These are phyloP conservation scores for Neoniphon sammara DNA, from an alignment of 2,797 vertebrate species.

Conservation along the genomic window DNA sequence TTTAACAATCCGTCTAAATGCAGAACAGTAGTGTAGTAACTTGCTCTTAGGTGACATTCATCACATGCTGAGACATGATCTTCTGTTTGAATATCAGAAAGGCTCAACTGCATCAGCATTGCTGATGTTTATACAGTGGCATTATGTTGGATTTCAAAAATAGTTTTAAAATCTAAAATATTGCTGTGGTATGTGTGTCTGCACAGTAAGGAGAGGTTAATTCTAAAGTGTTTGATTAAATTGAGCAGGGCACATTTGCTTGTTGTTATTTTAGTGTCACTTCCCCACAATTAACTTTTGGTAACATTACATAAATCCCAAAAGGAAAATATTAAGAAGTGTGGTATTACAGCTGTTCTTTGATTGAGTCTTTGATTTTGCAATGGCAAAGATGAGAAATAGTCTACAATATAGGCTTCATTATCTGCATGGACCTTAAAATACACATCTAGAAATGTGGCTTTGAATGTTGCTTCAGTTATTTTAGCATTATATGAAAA, in stretches of 20 bases:
- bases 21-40: constrained; percentile 39
- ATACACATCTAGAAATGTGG: no score
- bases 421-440: no score
- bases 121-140: constrained; percentile 53
- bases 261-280: background rate
- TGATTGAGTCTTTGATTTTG: background rate
- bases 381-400: no score
- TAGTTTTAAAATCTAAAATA: constrained; percentile 12
- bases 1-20: constrained; percentile 35
- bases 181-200: background rate
- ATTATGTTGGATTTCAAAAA: constrained; percentile 33
- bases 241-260: background rate
- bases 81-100: constrained; percentile 63
- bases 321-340: background rate
- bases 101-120: constrained; percentile 56
- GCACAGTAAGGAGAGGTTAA: background rate
- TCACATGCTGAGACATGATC: constrained; percentile 62
- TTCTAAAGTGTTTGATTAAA: no score
- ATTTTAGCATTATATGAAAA: no score
- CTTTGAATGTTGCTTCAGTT: no score
- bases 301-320: background rate
- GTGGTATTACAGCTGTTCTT: background rate
- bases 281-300: background rate
- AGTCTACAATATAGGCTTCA: no score
- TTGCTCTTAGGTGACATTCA: constrained; percentile 63